Base-by-base conservation (phyloP, 2,797 vertebrate genomes). In the Prionace glauca region DNA sequence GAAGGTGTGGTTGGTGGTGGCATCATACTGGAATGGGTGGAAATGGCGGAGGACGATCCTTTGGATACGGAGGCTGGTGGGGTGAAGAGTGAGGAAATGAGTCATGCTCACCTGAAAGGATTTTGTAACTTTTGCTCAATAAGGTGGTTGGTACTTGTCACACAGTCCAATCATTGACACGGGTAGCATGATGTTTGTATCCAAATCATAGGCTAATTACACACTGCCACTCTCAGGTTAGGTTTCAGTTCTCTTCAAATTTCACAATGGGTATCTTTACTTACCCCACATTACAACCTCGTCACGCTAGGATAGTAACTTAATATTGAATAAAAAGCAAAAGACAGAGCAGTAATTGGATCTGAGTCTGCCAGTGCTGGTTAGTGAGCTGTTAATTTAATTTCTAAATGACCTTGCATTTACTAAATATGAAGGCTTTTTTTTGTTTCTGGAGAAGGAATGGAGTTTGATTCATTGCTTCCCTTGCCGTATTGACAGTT, bases 351-450 rank as follows among this genome's bases (percentile, higher is more conserved):
- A 94, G 67, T 24, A 94, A 94, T 72, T 94, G 92, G 62, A 71
- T 94, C 71, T 36, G 41, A 8, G 2, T 72, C 67, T 93, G 36
- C 22, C n/a, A 93, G 32, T 41, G 36, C 65, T 50, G 26, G 36
- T 94, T 94, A 45, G 92, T 94, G 36, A 71, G n/a, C 36, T 72
- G 36, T 45, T 71, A 72, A 91, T 65, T 65, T 60, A 90, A 69
- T 69, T 94, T 71, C n/a, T 69, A 45, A 94, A 94, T 93, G 41
- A 94, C 26, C n/a, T 71, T 71, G 69, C 29, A n/a, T 26, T 41
- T 69, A 45, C 92, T 94, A 94, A 94, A 71, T 94, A 94, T 71
- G 45, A 41, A 94, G 69, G n/a, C 71, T 41, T 24, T 71, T 8
- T 7, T 94, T 72, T 79, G 41, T 93, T 69, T 22, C 20, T 94